Base-by-base conservation (phyloP, 1,140 invertebrate genomes). In the Eufriesea mexicana region DNA sequence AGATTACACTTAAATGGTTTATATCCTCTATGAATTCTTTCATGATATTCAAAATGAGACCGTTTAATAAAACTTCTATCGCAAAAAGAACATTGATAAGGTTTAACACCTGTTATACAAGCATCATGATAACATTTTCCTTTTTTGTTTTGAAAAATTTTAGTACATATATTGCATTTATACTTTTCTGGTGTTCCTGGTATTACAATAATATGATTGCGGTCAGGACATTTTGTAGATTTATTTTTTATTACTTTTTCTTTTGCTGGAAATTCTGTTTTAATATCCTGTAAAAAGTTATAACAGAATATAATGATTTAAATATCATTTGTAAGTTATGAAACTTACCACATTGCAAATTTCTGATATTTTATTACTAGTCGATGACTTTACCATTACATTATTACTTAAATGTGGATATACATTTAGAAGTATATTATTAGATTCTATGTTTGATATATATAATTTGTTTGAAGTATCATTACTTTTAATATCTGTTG, bases 1-100 rank as follows among this genome's bases (percentile, higher is more conserved):
- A 96, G 94, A 45, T 95, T 95, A 91, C 97, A 98, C 91, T 97
- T 96, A 89, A 96, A 97, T 0, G 96, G 96, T 91, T 97, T 96
- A 89, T 97, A 97, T 18, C 97, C 97, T 0, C 95, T 97, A 88
- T 98, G 97, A 9, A 97, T 96, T 72, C 98, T 95, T 81, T 94
- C 92, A 66, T 94, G 94, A 87, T 94, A 94, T 66, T 94, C 93
- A 74, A 91, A 94, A 67, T 94, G 94, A 61, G 92, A 93, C 35
- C 91, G 86, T 72, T 93, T 94, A 0, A 92, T 89, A 47, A 94
- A 94, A 25, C 87, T 92, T 70, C 88, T 91, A 5, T 92, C 89
- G 28, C 94, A 94, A 23, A 91, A 79, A 25, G 73, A 85, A 79
- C 94, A 94, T 45, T 91, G 86, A 67, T 93, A 94, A 2, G 93